Percentiles rank a stretch among this genome's conserved stretches.
phyloP scores from a whole-genome alignment of 2,113 vertebrate genomes.

The Psittacula cyanocephala region DNA sequence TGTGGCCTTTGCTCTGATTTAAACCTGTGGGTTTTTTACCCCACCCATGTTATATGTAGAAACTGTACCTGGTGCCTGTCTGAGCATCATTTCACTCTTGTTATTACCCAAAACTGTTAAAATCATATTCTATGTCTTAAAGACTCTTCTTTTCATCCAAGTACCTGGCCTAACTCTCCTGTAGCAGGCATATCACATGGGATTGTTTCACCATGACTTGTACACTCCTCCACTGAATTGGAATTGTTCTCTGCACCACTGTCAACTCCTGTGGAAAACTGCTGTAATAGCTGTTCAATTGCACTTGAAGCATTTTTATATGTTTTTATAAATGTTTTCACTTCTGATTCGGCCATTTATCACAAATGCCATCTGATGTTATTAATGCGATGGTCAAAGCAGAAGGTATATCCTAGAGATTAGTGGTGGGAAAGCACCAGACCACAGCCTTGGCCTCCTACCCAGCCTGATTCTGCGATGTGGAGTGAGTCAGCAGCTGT shows the following conservation, averaged over 20 bases:
- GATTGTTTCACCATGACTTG: background rate
- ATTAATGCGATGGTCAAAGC: background rate
- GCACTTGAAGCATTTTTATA: background rate
- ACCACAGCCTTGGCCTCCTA: background rate
- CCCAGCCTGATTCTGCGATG: background rate
- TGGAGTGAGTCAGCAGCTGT: background rate
- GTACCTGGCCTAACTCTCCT: background rate
- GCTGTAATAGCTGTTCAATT: background rate
- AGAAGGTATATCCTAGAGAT: rapidly evolving
- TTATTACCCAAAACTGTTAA: background rate
- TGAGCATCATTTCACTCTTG: background rate
- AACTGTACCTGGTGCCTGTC: background rate
- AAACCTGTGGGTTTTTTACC: rapidly evolving
- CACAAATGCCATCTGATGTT: background rate
- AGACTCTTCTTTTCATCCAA: background rate
- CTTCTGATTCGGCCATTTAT: background rate
- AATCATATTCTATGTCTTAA: background rate
- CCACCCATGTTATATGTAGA: background rate
- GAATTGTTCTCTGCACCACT: background rate
- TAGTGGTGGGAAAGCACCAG: background rate
- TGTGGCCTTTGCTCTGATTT: background rate
- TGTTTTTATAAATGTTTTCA: background rate
- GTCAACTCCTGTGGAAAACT: background rate
- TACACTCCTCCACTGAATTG: background rate
- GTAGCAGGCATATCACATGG: background rate